Evolutionary conservation across 2,113 vertebrate species (phyloP).

Genomic region (Neogobius melanostomus): DNA sequence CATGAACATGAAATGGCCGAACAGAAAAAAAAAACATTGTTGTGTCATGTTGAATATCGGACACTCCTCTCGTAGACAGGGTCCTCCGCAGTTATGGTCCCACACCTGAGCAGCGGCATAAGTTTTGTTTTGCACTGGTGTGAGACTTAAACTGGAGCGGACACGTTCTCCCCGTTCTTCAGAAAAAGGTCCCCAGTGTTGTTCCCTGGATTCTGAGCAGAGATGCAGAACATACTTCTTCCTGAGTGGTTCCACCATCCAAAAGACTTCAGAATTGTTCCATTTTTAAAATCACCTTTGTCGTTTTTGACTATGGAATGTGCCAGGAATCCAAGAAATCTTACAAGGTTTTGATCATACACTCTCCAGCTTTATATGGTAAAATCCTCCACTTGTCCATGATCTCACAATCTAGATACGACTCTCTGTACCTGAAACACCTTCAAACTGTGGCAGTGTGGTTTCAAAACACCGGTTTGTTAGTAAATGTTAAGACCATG

Average conservation of each 20-base stretch:
- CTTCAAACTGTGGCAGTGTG: background rate
- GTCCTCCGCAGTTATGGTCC: slow-evolving; percentile 78
- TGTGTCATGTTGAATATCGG: background rate
- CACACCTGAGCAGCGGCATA: slow-evolving; percentile 83
- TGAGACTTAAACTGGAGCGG: slow-evolving; percentile 83
- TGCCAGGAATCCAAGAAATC: too few relatives aligned
- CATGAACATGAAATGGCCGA: too few relatives aligned
- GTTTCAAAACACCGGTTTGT: background rate
- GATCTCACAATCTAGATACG: background rate
- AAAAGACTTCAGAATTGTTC: too few relatives aligned
- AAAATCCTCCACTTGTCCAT: background rate
- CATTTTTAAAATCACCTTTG: too few relatives aligned
- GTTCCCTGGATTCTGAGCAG: too few relatives aligned
- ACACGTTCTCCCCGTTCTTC: slow-evolving; percentile 43
- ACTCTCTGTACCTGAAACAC: background rate
- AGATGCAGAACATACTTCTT: too few relatives aligned
- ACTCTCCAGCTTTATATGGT: too few relatives aligned
- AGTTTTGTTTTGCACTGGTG: slow-evolving; percentile 84
- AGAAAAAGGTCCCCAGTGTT: too few relatives aligned
- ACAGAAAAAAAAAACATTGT: too few relatives aligned
- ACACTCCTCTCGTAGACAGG: slow-evolving; percentile 20
- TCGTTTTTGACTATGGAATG: too few relatives aligned
- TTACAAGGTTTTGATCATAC: too few relatives aligned
- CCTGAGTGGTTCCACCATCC: too few relatives aligned
- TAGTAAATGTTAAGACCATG: background rate